phyloP scores from a whole-genome alignment of 1,140 invertebrate genomes.

The Drosophila truncata region DNA sequence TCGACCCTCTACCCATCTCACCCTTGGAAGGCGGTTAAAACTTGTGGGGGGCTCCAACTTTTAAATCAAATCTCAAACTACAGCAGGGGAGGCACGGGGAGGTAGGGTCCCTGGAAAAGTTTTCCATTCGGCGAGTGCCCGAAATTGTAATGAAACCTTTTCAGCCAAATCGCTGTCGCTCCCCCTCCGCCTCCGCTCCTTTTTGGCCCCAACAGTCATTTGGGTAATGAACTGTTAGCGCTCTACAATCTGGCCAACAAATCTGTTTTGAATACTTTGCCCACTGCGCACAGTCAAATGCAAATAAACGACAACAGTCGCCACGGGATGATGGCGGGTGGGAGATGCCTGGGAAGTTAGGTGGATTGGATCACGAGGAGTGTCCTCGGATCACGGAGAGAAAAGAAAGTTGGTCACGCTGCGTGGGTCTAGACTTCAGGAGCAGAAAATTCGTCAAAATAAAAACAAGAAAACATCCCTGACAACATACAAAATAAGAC shows the following conservation, averaged over 20 bases:
- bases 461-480: too few relatives aligned
- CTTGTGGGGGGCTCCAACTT: conserved; percentile 32
- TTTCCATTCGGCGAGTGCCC: conserved; percentile 43
- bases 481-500: background rate
- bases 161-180: conserved; percentile 40
- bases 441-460: background rate
- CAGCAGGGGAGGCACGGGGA: too few relatives aligned
- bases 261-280: conserved; percentile 79
- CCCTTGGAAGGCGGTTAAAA: conserved; percentile 23
- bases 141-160: conserved; percentile 66
- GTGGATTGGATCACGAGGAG: background rate
- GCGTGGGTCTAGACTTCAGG: background rate
- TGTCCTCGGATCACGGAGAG: conserved; percentile 2
- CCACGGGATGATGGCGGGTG: background rate
- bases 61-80: conserved; percentile 52
- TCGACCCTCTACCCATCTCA: conserved; percentile 4
- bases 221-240: conserved; percentile 83
- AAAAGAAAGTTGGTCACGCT: background rate
- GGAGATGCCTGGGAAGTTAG: background rate
- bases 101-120: conserved; percentile 39
- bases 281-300: conserved; percentile 61
- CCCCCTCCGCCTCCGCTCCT: background rate
- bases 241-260: conserved; percentile 78
- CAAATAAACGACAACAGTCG: conserved; percentile 64
- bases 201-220: conserved; percentile 52